Percentiles rank a stretch among this genome's conserved stretches.
Evolutionary conservation across 2,888 invertebrate species (phyloP).

Genomic region (Acronicta aceris): DNA sequence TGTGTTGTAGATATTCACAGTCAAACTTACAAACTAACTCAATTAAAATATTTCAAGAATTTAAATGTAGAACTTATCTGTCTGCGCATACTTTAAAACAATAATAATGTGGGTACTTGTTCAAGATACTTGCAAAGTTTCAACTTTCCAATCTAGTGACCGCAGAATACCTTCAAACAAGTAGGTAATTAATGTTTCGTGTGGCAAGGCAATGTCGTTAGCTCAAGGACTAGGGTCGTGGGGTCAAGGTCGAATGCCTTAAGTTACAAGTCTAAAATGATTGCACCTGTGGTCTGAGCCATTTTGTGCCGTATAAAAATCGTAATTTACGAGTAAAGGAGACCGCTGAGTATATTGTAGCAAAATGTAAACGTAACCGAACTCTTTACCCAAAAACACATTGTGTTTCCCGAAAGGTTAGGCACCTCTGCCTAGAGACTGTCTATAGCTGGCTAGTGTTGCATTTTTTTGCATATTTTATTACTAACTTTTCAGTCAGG

Average conservation of each 20-base stretch:
- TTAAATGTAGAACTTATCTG: too few species aligned
- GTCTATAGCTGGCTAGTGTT: too few species aligned
- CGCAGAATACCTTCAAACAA: conserved; percentile 1
- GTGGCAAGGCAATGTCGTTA: not conserved
- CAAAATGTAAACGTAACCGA: too few species aligned
- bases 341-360: not conserved
- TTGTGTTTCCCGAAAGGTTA: too few species aligned
- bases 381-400: too few species aligned
- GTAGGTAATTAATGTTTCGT: conserved; percentile 2
- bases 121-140: not conserved
- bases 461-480: too few species aligned
- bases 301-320: conserved; percentile 18
- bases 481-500: too few species aligned
- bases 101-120: not conserved
- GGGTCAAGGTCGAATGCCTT: conserved; percentile 2
- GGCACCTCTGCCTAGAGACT: too few species aligned
- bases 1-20: too few species aligned
- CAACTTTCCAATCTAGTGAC: not conserved
- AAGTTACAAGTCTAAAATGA: conserved; percentile 3
- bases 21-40: too few species aligned
- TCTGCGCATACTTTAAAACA: too few species aligned
- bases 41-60: too few species aligned
- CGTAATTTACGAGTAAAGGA: conserved; percentile 1
- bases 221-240: conserved; percentile 7
- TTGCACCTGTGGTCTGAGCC: conserved; percentile 12